Base-by-base conservation (phyloP, 2,797 vertebrate species). In the Trachops cirrhosus region DNA sequence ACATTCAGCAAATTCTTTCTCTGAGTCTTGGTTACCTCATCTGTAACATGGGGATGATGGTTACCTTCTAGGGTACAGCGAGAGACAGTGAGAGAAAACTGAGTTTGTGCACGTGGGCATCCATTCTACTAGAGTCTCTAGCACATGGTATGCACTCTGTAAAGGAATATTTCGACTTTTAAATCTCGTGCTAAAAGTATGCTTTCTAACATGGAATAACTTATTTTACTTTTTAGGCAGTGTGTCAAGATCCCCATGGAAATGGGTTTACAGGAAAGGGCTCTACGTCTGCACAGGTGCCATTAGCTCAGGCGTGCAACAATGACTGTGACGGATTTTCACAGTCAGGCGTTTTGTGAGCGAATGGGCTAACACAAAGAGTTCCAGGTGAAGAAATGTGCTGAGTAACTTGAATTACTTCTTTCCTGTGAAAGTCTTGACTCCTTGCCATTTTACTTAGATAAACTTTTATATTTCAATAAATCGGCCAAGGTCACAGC, bases 221-320 rank as follows among this genome's bases (percentile, higher is more conserved):
- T 73, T 77, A 78, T 48, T 89, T 86, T 62, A 85, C 57, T 90
- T 90, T 92, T 67, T 52, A 95, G 59, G 39, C n/a, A 91, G 50
- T 62, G 11, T 44, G 34, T 80, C 59, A 67, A 95, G 85, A 89
- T 88, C 29, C 16, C 71, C 39, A 52, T 9, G 34, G 50, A 73
- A 77, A 46, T 73, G 44, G 29, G 41, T 84, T 87, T 70, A 70
- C 89, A 57, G 86, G 52, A 78, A 88, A 71, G 32, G 44, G 9
- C 22, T 48, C 37, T 68, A 59, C 8, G 21, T 68, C 68, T 91
- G 34, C 73, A n/a, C 15, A 73, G 46, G 50, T 82, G 90, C 50
- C 52, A 85, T 90, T 78, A 73, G 29, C n/a, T 90, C 14, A 71
- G 82, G 10, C 9, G 29, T 57, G 6, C 88, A 77, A 91, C 82